Percentiles rank a stretch among this genome's conserved stretches.
Evolutionary conservation across 2,113 vertebrate species (phyloP).

Genomic region (Thalassoma bifasciatum): DNA sequence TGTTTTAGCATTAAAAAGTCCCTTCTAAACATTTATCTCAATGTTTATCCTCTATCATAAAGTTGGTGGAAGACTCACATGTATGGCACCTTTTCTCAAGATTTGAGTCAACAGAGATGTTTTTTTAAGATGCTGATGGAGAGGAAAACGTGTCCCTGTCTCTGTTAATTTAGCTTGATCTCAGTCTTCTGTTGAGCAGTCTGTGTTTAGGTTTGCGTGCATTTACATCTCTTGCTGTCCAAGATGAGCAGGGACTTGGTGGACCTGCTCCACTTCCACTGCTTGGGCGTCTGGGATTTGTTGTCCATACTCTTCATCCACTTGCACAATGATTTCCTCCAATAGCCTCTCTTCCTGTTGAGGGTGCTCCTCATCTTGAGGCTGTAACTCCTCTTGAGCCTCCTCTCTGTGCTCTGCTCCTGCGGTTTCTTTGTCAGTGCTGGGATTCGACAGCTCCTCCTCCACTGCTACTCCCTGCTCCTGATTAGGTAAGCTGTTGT

Average conservation of each 20-base stretch:
- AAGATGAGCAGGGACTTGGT: constrained; percentile 56
- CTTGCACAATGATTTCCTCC: constrained; percentile 20
- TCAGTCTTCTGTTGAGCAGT: background rate
- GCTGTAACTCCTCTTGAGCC: constrained; percentile 14
- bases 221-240: constrained; percentile 79
- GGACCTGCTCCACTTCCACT: constrained; percentile 39
- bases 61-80: background rate
- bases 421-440: background rate
- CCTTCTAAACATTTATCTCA: background rate
- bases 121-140: too few relatives aligned
- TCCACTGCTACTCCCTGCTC: constrained; percentile 23
- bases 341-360: constrained; percentile 17
- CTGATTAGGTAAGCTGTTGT: constrained; percentile 31
- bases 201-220: background rate
- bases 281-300: constrained; percentile 38
- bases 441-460: constrained; percentile 8
- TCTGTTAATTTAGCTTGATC: background rate
- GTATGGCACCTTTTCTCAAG: too few relatives aligned
- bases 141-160: background rate
- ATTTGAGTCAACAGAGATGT: too few relatives aligned
- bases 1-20: too few relatives aligned
- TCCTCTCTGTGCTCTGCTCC: constrained; percentile 39
- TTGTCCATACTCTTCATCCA: constrained; percentile 34
- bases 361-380: constrained; percentile 18
- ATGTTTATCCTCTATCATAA: background rate